Evolutionary conservation across 2,113 vertebrate genomes (phyloP).

Genomic region (Narcine bancroftii): DNA sequence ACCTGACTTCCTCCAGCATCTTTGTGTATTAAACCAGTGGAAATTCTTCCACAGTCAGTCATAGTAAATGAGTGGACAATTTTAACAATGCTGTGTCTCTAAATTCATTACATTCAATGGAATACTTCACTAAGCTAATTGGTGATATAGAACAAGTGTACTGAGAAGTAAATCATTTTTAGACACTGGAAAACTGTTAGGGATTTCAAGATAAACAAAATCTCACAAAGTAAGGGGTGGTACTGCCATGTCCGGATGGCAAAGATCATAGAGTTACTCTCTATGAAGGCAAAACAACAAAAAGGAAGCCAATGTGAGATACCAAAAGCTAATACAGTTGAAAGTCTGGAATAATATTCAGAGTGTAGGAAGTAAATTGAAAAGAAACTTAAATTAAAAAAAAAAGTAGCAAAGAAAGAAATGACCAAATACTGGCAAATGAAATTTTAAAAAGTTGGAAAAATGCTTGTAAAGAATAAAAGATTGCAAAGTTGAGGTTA

Average conservation of each 20-base stretch:
- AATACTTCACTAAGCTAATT: not conserved
- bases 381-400: not conserved
- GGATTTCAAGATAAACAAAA: not conserved
- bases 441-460: too few species aligned
- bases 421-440: not conserved
- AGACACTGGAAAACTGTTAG: not conserved
- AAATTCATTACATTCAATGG: too few species aligned
- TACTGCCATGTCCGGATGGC: not conserved
- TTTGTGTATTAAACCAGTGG: too few species aligned
- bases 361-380: not conserved
- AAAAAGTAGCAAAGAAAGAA: not conserved
- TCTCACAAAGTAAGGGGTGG: not conserved
- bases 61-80: too few species aligned
- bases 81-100: too few species aligned
- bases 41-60: too few species aligned
- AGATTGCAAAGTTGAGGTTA: too few species aligned
- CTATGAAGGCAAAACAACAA: too few species aligned
- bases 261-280: too few species aligned
- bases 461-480: too few species aligned
- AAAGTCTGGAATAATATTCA: not conserved
- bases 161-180: not conserved
- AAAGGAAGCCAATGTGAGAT: too few species aligned
- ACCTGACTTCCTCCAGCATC: too few species aligned
- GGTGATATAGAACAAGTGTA: not conserved
- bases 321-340: not conserved